A percentile compares a stretch with the other conserved stretches of the same genome.
Conservation (phyloP, 2,888 invertebrate species). For the Colostygia pectinataria region DNA sequence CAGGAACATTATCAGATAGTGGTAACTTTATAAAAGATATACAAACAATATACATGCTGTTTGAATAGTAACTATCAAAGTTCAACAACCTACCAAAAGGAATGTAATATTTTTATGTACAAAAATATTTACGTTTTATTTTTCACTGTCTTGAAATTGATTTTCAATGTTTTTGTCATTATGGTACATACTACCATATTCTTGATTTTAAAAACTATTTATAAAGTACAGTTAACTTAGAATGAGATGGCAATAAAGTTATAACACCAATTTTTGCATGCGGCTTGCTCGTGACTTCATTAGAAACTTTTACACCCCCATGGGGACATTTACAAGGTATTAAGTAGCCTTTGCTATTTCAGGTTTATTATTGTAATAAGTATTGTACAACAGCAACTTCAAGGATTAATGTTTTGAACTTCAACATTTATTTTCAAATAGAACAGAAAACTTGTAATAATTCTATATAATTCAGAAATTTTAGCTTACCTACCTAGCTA, state of each 20-base stretch:
- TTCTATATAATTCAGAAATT: neutral
- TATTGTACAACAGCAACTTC: constrained; percentile 1
- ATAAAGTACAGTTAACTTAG: too few species aligned
- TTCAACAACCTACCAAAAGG: constrained; percentile 69
- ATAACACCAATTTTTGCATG: too few species aligned
- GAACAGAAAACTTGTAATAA: neutral
- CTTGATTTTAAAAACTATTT: too few species aligned
- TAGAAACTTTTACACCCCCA: too few species aligned
- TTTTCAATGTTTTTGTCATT: neutral
- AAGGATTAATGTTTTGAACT: neutral
- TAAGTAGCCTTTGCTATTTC: too few species aligned
- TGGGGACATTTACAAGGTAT: too few species aligned
- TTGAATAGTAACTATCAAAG: constrained; percentile 57
- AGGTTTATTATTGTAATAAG: neutral
- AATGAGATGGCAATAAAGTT: too few species aligned
- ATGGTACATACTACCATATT: too few species aligned
- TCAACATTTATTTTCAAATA: neutral
- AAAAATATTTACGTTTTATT: constrained; percentile 39
- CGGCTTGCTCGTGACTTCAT: too few species aligned
- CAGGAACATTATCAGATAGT: constrained; percentile 57
- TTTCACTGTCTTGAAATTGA: constrained; percentile 2
- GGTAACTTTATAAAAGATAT: constrained; percentile 63
- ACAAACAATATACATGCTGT: constrained; percentile 54
- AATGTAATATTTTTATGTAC: constrained; percentile 67
- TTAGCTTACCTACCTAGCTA: neutral